Evolutionary conservation across 2,797 vertebrate species (phyloP).

Genomic region (Corythornis leucogaster): DNA sequence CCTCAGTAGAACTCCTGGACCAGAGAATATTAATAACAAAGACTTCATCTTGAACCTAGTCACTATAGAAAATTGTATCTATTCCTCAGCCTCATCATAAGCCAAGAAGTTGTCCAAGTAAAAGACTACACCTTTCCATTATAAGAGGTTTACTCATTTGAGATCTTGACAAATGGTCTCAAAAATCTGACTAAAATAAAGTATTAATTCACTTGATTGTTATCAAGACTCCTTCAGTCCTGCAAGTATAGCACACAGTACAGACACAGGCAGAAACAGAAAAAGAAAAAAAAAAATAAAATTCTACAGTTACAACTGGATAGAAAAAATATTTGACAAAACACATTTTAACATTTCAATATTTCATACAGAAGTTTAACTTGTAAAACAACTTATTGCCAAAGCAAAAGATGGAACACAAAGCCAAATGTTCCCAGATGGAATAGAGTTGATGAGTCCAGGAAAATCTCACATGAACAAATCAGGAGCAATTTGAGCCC

Average conservation of each 20-base stretch:
- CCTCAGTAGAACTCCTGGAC: not conserved
- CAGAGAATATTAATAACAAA: not conserved
- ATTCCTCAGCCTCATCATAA: not conserved
- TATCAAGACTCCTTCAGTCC: not conserved
- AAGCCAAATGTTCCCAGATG: not conserved
- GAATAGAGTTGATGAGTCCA: not conserved
- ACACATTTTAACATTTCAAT: not conserved
- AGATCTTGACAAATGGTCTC: not conserved
- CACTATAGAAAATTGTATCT: not conserved
- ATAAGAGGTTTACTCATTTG: not conserved
- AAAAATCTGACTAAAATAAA: not conserved
- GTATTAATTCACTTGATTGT: not conserved
- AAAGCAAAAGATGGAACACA: not conserved
- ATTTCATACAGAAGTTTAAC: not conserved
- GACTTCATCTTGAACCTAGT: not conserved
- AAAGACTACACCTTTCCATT: not conserved
- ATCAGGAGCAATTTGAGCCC: not conserved
- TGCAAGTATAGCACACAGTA: not conserved
- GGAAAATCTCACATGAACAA: not conserved
- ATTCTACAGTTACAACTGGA: not conserved
- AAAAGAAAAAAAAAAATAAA: not conserved
- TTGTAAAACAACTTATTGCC: not conserved
- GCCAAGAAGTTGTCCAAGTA: not conserved
- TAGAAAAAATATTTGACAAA: not conserved
- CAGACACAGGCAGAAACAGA: accelerated